A percentile compares a stretch with the other conserved stretches of the same genome.
Evolutionary conservation across 1,140 invertebrate genomes (phyloP).

Genomic region (Bombus waltoni): DNA sequence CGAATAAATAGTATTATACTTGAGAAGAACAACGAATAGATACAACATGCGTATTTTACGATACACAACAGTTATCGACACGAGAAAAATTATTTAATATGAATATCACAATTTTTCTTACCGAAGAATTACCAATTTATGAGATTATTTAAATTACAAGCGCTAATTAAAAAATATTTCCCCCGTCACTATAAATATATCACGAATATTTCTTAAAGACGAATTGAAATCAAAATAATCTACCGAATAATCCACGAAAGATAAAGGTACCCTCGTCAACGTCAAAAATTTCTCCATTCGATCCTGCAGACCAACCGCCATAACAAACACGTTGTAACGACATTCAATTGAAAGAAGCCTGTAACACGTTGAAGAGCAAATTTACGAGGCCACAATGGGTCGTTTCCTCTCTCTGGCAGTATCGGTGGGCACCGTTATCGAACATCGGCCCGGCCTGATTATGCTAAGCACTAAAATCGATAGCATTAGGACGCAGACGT

Average conservation of each 20-base stretch:
- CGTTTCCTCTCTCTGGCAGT: constrained; percentile 56
- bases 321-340: background rate
- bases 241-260: background rate
- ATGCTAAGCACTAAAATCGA: constrained; percentile 80
- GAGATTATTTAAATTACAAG: no score
- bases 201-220: no score
- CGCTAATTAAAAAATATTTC: no score
- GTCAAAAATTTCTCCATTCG: background rate
- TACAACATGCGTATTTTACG: no score
- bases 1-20: no score
- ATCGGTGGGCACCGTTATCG: constrained; percentile 62
- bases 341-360: constrained; percentile 7
- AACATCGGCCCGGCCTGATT: constrained; percentile 73
- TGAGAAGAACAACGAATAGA: no score
- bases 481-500: constrained; percentile 73
- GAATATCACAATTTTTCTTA: no score
- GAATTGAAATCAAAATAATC: no score
- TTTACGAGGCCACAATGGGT: constrained; percentile 62
- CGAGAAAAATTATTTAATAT: no score
- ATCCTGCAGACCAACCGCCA: background rate
- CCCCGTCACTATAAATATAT: no score
- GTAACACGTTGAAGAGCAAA: constrained; percentile 21
- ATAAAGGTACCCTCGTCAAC: background rate
- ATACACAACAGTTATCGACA: no score
- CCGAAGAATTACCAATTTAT: no score